Conservation (phyloP, 2,113 vertebrate species). For the Jacana jacana region DNA sequence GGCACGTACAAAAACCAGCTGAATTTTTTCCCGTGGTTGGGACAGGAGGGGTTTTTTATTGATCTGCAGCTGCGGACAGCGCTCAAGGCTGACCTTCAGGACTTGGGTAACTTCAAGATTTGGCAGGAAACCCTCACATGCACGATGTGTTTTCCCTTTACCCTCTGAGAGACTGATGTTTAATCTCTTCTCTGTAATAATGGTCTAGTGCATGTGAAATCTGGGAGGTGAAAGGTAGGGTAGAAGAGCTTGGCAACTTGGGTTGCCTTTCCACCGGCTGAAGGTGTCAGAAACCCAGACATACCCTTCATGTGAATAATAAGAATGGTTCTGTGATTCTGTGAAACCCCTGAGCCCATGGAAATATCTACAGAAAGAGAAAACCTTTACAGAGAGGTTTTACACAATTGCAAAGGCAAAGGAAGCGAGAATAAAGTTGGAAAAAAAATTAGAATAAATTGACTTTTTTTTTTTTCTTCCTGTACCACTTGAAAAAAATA, state of each 20-base stretch:
- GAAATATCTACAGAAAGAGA: not conserved
- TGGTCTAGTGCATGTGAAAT: conserved; percentile 6
- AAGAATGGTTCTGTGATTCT: too few species aligned
- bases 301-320: too few species aligned
- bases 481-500: too few species aligned
- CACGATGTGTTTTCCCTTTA: not conserved
- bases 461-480: too few species aligned
- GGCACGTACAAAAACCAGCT: not conserved
- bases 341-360: not conserved
- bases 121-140: not conserved
- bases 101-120: not conserved
- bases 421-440: not conserved
- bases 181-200: conserved; percentile 8
- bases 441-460: not conserved
- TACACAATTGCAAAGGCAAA: not conserved
- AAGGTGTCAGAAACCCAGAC: not conserved
- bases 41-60: not conserved
- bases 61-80: not conserved
- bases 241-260: not conserved
- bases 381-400: not conserved
- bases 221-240: not conserved
- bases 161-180: not conserved
- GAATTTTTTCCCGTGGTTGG: not conserved
- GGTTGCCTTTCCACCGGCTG: not conserved
- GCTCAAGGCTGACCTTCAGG: not conserved